These are phyloP conservation scores for Serrognathus titanus DNA, from an alignment of 2,888 invertebrate species.

Conservation along the genomic window DNA sequence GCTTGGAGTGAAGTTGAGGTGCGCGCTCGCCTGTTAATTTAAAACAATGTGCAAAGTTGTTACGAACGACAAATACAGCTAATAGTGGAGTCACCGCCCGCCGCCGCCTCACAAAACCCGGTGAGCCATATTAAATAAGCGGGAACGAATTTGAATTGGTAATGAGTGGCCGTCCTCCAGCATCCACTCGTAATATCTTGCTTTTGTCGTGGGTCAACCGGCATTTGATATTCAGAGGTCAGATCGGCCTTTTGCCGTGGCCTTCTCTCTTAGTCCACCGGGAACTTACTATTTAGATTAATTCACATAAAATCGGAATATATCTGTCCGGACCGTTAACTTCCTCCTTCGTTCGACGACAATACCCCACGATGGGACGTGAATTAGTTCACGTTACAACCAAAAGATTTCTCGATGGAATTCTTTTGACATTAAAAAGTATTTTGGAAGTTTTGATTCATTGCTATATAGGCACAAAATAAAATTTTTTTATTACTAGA, in stretches of 20 bases:
- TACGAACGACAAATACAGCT: not conserved
- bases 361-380: no score
- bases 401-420: no score
- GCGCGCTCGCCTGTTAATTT: not conserved
- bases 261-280: not conserved
- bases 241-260: not conserved
- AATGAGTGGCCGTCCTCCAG: slow-evolving; percentile 11
- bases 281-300: slow-evolving; percentile 18
- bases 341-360: no score
- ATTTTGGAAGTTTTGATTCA: no score
- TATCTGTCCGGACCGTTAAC: slow-evolving; percentile 8
- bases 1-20: no score
- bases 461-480: no score
- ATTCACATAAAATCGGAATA: slow-evolving; percentile 23
- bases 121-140: slow-evolving; percentile 18
- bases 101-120: slow-evolving; percentile 6
- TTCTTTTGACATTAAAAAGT: no score
- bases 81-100: not conserved
- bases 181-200: slow-evolving; percentile 4
- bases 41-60: not conserved
- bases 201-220: slow-evolving; percentile 6
- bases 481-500: no score
- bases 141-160: slow-evolving; percentile 21
- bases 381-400: no score
- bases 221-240: slow-evolving; percentile 19